Conservation (phyloP, 2,797 vertebrate species). For the Oreochromis grahami region DNA sequence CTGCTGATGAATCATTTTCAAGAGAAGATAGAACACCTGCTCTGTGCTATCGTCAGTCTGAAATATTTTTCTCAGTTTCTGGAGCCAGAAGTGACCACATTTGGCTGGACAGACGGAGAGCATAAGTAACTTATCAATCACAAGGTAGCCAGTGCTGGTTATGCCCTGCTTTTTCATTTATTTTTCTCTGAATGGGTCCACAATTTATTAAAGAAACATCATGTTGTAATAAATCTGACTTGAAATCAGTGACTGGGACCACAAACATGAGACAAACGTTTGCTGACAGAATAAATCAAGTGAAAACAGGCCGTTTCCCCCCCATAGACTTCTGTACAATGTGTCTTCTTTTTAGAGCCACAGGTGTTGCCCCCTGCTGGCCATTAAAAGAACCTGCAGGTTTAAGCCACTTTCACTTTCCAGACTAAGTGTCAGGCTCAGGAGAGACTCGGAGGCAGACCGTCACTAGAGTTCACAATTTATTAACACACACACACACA, state of each 20-base stretch:
- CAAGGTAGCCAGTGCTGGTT: not conserved
- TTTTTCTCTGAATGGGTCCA: not conserved
- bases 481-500: too few species aligned
- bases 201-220: not conserved
- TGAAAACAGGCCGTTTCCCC: not conserved
- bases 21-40: not conserved
- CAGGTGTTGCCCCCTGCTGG: not conserved
- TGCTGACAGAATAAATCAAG: not conserved
- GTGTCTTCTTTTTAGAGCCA: not conserved
- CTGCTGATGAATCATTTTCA: not conserved
- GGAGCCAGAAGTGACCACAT: not conserved
- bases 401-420: not conserved
- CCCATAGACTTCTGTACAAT: not conserved
- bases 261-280: not conserved
- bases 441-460: too few species aligned
- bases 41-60: not conserved
- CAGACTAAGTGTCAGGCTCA: too few species aligned
- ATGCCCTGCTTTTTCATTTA: not conserved
- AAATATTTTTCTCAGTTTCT: not conserved
- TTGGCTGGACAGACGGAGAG: accelerated
- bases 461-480: too few species aligned
- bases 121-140: accelerated
- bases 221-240: not conserved
- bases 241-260: accelerated
- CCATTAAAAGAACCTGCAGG: not conserved